phyloP scores from a whole-genome alignment of 2,113 vertebrate genomes.

The Bufo gargarizans region DNA sequence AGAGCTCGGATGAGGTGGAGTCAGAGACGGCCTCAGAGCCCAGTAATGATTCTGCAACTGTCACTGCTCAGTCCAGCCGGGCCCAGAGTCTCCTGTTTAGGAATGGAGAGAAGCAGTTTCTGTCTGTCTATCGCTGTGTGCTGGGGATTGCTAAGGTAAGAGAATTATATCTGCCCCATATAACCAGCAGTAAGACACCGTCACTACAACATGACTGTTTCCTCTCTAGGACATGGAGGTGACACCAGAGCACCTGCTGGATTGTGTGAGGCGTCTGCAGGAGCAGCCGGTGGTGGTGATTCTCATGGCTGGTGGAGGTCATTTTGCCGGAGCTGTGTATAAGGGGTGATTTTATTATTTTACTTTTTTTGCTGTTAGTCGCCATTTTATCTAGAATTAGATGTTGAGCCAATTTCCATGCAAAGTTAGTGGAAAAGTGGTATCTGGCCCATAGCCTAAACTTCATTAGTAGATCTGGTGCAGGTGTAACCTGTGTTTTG shows the following conservation, averaged over 20 bases:
- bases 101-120: slow-evolving; percentile 79
- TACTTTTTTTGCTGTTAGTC: no score
- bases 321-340: slow-evolving; percentile 94
- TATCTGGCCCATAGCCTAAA: no score
- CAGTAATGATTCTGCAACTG: slow-evolving; percentile 32
- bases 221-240: slow-evolving; percentile 48
- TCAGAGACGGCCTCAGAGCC: neutral
- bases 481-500: no score
- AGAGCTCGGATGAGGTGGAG: slow-evolving; percentile 67
- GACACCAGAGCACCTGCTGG: slow-evolving; percentile 64
- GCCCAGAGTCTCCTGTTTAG: slow-evolving; percentile 80
- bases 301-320: slow-evolving; percentile 93
- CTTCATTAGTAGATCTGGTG: no score
- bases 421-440: no score
- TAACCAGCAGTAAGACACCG: no score
- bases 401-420: no score
- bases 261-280: slow-evolving; percentile 72
- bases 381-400: no score
- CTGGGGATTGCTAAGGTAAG: slow-evolving; percentile 79
- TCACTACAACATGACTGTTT: neutral
- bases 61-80: slow-evolving; percentile 56
- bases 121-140: slow-evolving; percentile 81
- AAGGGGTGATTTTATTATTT: slow-evolving; percentile 76
- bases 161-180: neutral
- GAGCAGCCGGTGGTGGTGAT: slow-evolving; percentile 78